Evolutionary conservation across 2,797 vertebrate genomes (phyloP).

Genomic region (Tapera naevia): DNA sequence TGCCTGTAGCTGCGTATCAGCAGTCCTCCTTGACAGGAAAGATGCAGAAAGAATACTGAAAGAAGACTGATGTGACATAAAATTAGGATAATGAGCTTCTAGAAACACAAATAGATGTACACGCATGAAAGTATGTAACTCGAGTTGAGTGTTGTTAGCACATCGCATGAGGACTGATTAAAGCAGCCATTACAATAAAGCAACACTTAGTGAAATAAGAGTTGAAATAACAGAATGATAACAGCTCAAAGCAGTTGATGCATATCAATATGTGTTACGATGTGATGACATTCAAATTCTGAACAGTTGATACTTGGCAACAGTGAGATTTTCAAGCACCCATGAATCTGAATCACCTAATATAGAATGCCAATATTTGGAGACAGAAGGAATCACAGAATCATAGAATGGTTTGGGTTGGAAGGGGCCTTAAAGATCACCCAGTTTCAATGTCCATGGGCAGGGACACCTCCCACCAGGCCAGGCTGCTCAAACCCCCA

Average conservation of each 20-base stretch:
- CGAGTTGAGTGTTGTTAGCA: background rate
- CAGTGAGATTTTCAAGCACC: background rate
- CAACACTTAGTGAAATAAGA: background rate
- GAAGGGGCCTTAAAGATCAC: too few relatives aligned
- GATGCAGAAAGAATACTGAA: background rate
- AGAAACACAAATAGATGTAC: background rate
- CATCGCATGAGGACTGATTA: background rate
- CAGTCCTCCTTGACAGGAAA: background rate
- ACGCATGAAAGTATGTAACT: background rate
- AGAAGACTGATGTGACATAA: background rate
- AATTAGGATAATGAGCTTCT: background rate
- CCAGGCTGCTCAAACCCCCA: too few relatives aligned
- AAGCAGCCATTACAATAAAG: background rate
- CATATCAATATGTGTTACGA: fast-evolving
- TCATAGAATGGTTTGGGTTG: too few relatives aligned
- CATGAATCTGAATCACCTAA: background rate
- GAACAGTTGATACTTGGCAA: background rate
- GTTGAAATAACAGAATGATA: fast-evolving
- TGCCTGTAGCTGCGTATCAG: background rate
- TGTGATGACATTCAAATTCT: background rate
- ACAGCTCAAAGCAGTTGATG: background rate
- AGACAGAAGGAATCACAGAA: too few relatives aligned
- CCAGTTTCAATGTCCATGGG: too few relatives aligned
- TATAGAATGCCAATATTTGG: background rate
- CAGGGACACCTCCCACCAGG: too few relatives aligned